A percentile compares a stretch with the other conserved stretches of the same genome.
Evolutionary conservation across 2,888 invertebrate genomes (phyloP).

Genomic region (Drosophila anceps): DNA sequence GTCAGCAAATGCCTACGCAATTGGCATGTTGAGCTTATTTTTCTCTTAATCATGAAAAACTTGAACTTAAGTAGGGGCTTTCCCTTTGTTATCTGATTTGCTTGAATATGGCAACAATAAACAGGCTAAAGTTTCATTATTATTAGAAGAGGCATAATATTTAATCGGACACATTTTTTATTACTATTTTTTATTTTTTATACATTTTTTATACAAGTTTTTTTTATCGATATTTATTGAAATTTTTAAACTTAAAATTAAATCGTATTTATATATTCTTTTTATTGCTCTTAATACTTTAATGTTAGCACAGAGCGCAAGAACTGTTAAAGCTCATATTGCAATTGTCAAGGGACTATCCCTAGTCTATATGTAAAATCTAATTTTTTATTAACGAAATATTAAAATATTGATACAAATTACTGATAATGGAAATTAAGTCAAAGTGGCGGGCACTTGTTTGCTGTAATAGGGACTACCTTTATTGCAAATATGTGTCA

Average conservation of each 20-base stretch:
- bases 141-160: neutral
- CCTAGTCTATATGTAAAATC: neutral
- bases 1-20: conserved; percentile 11
- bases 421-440: neutral
- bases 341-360: neutral
- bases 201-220: too few species aligned
- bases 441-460: neutral
- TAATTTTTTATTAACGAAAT: neutral
- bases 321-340: neutral
- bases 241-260: neutral
- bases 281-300: neutral
- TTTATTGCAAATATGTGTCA: neutral
- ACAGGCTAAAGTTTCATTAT: too few species aligned
- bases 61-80: neutral
- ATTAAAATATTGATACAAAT: neutral
- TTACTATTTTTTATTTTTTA: neutral
- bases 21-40: neutral
- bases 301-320: too few species aligned
- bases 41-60: neutral
- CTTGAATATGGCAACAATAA: neutral
- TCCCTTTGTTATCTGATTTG: conserved; percentile 1
- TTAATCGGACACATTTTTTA: neutral
- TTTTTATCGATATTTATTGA: neutral
- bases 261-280: neutral
- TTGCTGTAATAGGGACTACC: neutral